phyloP scores from a whole-genome alignment of 2,113 vertebrate genomes.

The Oophaga pumilio region DNA sequence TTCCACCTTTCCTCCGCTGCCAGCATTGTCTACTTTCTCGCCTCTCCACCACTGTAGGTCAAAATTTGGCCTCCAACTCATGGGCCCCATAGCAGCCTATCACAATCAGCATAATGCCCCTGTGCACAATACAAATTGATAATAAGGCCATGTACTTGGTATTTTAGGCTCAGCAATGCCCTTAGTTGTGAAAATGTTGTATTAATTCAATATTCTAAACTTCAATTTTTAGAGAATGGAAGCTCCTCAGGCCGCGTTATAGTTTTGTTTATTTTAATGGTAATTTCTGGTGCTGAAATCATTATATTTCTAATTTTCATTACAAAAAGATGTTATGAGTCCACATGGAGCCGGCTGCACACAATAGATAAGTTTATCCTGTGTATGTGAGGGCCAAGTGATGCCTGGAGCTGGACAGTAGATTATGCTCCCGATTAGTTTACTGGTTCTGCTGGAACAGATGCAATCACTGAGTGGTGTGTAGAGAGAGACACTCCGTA shows the following conservation, averaged over 20 bases:
- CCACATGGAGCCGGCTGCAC: background rate
- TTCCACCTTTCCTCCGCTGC: too few species aligned
- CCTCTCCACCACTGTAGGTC: too few species aligned
- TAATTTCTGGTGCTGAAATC: background rate
- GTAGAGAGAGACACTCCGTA: background rate
- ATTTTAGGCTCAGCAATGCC: background rate
- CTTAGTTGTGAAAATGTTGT: background rate
- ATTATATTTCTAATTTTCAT: background rate
- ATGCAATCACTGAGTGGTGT: background rate
- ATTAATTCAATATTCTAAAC: background rate
- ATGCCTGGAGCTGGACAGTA: background rate
- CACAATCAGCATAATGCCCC: too few species aligned
- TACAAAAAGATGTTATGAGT: background rate
- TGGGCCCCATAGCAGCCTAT: too few species aligned
- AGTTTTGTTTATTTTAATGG: background rate
- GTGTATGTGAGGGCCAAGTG: background rate
- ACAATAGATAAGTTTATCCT: conserved; percentile 17
- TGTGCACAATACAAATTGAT: background rate
- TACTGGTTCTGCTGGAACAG: background rate
- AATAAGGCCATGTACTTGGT: background rate
- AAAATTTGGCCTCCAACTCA: too few species aligned
- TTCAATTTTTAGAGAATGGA: background rate
- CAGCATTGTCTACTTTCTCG: too few species aligned
- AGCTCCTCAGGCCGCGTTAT: background rate
- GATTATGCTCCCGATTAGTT: conserved; percentile 11